Conservation (phyloP, 2,113 vertebrate species). For the Sander vitreus region DNA sequence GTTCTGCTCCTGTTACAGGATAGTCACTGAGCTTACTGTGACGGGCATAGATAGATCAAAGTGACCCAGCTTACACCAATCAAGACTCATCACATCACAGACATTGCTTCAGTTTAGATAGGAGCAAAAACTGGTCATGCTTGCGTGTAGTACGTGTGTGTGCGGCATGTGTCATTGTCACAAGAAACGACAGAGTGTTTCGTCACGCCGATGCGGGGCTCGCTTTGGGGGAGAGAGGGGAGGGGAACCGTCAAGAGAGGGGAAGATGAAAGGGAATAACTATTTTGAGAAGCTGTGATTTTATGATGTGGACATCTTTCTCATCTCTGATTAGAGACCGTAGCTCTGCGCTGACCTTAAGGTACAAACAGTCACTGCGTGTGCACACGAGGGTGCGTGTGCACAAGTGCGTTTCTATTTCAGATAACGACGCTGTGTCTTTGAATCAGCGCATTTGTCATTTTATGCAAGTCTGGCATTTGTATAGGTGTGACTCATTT, state of each 20-base stretch:
- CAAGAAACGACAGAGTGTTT: constrained; percentile 63
- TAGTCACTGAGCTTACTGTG: constrained; percentile 33
- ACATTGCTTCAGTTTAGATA: constrained; percentile 42
- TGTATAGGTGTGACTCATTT: constrained; percentile 46
- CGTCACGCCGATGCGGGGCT: constrained; percentile 38
- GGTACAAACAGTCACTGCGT: constrained; percentile 6
- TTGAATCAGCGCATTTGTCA: constrained; percentile 39
- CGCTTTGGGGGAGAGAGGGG: constrained; percentile 39
- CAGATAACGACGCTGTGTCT: constrained; percentile 24
- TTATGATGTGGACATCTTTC: constrained; percentile 67
- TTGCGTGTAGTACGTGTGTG: neutral
- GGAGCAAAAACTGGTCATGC: constrained; percentile 45
- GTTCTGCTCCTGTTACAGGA: neutral
- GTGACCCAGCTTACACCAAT: constrained; percentile 57
- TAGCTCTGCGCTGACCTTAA: constrained; percentile 58
- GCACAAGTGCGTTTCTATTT: constrained; percentile 19
- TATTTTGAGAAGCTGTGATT: constrained; percentile 71
- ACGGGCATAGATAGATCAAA: constrained; percentile 59
- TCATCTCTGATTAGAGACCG: constrained; percentile 66
- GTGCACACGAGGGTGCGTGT: neutral
- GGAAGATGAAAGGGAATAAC: constrained; percentile 54
- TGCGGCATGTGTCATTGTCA: constrained; percentile 36
- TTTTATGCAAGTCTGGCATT: constrained; percentile 38
- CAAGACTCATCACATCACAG: constrained; percentile 61
- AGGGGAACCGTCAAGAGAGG: constrained; percentile 33